Evolutionary conservation across 2,888 invertebrate species (phyloP).

Genomic region (Mimas tiliae): DNA sequence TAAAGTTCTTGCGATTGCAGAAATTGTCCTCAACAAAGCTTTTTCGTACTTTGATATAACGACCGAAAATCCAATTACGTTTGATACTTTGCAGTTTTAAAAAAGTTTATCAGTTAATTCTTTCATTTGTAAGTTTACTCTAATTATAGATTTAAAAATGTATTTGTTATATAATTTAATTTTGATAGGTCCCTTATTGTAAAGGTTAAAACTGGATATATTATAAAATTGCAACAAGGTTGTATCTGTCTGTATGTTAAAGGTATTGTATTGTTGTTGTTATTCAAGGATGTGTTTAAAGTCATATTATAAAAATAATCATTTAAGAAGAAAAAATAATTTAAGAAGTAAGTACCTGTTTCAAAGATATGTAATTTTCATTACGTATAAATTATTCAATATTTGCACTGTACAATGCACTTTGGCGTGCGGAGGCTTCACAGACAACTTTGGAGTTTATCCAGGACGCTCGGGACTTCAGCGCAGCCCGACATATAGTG

Average conservation of each 20-base stretch:
- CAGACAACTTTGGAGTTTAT: too few species aligned
- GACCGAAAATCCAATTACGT: neutral
- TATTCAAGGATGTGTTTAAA: too few species aligned
- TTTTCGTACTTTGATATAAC: neutral
- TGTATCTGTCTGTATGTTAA: neutral
- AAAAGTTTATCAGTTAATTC: neutral
- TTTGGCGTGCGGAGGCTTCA: too few species aligned
- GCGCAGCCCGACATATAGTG: too few species aligned
- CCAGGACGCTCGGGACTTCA: too few species aligned
- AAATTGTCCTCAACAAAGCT: neutral
- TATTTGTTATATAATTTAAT: neutral
- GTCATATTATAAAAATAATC: too few species aligned
- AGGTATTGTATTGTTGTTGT: too few species aligned
- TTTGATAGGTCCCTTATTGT: neutral
- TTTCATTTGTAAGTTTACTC: slow-evolving; percentile 1
- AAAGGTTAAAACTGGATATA: neutral
- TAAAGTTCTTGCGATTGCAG: neutral
- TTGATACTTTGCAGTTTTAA: slow-evolving; percentile 3
- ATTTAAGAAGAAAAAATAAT: too few species aligned
- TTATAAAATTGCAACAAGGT: neutral
- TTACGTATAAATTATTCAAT: too few species aligned
- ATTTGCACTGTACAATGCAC: too few species aligned
- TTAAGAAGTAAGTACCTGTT: too few species aligned
- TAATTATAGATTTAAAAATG: neutral
- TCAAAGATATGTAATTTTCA: too few species aligned